Conservation (phyloP, 1,140 invertebrate species). For the Drosophila baimaii region DNA sequence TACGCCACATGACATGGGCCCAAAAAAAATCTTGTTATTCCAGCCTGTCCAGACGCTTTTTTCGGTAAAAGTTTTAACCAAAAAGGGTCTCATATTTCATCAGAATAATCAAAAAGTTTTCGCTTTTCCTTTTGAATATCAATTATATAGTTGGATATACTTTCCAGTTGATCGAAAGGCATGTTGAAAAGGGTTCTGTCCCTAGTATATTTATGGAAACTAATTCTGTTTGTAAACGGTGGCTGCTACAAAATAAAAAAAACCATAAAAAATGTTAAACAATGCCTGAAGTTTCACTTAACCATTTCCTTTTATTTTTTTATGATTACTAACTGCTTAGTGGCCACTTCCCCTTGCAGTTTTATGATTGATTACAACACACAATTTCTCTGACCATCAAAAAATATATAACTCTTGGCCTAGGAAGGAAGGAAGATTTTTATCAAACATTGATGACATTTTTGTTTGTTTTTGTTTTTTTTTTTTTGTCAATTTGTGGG, state of each 20-base stretch:
- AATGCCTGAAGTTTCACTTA: background rate
- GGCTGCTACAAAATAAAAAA: background rate
- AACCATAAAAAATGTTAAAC: background rate
- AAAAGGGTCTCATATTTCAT: conserved; percentile 16
- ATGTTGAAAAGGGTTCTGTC: background rate
- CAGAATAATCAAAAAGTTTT: conserved; percentile 27
- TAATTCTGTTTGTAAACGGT: background rate
- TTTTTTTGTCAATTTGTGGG: conserved; percentile 10
- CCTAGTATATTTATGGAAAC: background rate
- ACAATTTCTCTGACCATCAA: conserved; percentile 1
- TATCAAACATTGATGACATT: conserved; percentile 22
- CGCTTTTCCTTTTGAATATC: conserved; percentile 10
- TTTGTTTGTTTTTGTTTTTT: background rate
- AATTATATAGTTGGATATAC: conserved; percentile 8
- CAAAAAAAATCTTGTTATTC: conserved; percentile 37
- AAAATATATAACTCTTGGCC: conserved; percentile 8
- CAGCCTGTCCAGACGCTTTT: background rate
- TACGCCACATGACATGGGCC: conserved; percentile 40
- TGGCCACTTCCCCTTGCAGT: background rate
- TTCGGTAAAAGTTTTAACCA: conserved; percentile 31
- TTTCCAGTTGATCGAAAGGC: conserved; percentile 2
- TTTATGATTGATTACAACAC: conserved; percentile 39
- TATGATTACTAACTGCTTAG: background rate
- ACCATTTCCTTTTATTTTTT: background rate
- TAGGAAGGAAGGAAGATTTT: conserved; percentile 22